Base-by-base conservation (phyloP, 2,888 invertebrate genomes). In the Pachydiplax longipennis region DNA sequence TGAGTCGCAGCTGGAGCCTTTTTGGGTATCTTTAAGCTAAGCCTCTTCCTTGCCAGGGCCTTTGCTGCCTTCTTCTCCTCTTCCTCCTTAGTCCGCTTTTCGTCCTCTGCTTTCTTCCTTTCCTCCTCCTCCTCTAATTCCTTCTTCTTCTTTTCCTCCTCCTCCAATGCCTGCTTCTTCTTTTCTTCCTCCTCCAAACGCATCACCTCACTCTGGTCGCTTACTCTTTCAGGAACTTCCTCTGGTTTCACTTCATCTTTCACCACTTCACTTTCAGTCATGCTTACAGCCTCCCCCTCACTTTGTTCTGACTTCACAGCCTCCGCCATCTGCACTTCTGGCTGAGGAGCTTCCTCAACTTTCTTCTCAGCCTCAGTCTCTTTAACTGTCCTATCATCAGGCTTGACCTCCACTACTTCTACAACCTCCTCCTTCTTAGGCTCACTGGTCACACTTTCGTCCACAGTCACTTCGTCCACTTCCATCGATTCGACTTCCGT, bases 141-240 rank as follows among this genome's bases (percentile, higher is more conserved):
- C 93, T 93, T 91, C 93, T 93, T 91, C 93, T 93, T 91, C 93
- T 92, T 53, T 93, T 93, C 93, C 96, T 96, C 94, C 97, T 97
- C 94, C 97, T 96, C 82, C 31, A 25, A 53, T 22, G 53, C 82
- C 35, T n/a, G 35, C 87, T 22, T 65, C 37, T 83, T 61, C 48
- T 53, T 83, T 35, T 65, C 87, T 13, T 37, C 44, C 35, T 58
- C 58, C 31, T 25, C 58, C 31, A 18, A 35, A n/a, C 31, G 35
- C 22, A 37, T n/a, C 37, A 22, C n/a, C 37, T 83, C 35, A 25
- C 25, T 58, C 22, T 65, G 58, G 4, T 37, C 31, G 6, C 5
- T 10, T 12, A 31, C 58, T 31, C 8, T 58, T 35, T 15, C 22
- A 53, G 53, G 53, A 18, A 18, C 15, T 53, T 53, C 53, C 0